Evolutionary conservation across 1,140 invertebrate species (phyloP).

Genomic region (Heliconius eleuchia): DNA sequence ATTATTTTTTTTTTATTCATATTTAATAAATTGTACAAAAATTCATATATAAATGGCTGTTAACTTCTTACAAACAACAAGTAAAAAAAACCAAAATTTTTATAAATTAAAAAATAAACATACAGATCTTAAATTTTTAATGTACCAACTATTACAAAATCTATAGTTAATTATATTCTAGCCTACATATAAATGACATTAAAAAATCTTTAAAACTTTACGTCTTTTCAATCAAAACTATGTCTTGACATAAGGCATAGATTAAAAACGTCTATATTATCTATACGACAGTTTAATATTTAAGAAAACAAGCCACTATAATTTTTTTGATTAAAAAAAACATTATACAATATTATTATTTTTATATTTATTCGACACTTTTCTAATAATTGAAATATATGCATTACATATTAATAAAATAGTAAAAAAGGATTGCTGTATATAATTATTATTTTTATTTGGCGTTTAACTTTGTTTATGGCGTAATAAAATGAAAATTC

Average conservation of each 20-base stretch:
- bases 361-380: neutral
- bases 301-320: neutral
- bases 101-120: neutral
- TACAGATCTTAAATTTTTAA: neutral
- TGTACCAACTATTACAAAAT: neutral
- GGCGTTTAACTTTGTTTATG: neutral
- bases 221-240: neutral
- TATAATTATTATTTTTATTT: slow-evolving; percentile 2
- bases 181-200: neutral
- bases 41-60: no score
- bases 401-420: neutral
- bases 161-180: neutral
- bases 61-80: no score
- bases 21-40: no score
- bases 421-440: neutral
- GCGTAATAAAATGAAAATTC: neutral
- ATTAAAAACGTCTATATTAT: neutral
- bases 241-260: neutral
- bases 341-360: no score
- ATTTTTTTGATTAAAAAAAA: no score
- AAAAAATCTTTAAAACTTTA: no score
- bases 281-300: neutral
- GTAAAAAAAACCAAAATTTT: neutral
- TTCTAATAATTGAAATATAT: neutral
- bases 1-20: no score